These are phyloP conservation scores for Myotis davidii DNA, from an alignment of 2,113 vertebrate genomes.

Conservation along the genomic window DNA sequence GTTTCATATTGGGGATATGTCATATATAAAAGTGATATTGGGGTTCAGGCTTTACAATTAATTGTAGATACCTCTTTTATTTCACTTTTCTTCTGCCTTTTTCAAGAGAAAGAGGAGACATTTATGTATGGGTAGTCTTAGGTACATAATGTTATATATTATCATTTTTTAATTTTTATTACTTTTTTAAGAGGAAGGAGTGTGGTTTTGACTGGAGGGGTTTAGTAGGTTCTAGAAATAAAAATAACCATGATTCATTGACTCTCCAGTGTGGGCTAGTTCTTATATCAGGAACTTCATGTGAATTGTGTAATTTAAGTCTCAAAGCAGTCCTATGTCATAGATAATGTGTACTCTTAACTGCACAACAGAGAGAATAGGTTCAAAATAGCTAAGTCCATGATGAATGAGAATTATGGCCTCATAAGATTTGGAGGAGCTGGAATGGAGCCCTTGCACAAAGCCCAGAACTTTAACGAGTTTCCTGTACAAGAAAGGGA, in stretches of 20 bases:
- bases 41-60: neutral
- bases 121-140: neutral
- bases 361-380: neutral
- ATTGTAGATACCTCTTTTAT: neutral
- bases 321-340: neutral
- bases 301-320: slow-evolving; percentile 32
- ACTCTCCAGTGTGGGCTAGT: neutral
- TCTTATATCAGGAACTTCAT: slow-evolving; percentile 13
- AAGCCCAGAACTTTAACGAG: neutral
- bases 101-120: neutral
- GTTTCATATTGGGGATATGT: neutral
- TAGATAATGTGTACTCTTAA: neutral
- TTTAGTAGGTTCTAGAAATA: slow-evolving; percentile 18
- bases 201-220: neutral
- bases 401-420: neutral
- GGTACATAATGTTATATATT: neutral
- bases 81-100: neutral
- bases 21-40: neutral
- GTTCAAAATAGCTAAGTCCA: neutral
- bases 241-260: neutral
- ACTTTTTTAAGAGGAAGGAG: neutral
- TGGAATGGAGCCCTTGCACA: neutral
- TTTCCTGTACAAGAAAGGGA: neutral
- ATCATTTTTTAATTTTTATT: slow-evolving; percentile 34
- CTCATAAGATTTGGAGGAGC: neutral